A percentile compares a stretch with the other conserved stretches of the same genome.
Evolutionary conservation across 2,888 invertebrate species (phyloP).

Genomic region (Nemapogon koenigi): DNA sequence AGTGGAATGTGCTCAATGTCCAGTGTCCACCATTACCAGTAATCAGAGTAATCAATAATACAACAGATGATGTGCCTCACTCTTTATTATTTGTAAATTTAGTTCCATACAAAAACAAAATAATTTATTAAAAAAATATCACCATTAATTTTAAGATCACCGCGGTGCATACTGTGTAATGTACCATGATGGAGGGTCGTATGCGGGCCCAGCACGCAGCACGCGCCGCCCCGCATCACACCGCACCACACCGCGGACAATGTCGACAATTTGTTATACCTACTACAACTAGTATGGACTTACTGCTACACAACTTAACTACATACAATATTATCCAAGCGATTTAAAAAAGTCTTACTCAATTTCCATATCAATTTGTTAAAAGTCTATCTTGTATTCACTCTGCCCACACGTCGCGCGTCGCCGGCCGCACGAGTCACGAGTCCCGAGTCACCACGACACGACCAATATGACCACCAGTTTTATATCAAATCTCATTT

Average conservation of each 20-base stretch:
- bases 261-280: conserved; percentile 56
- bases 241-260: neutral
- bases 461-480: too few relatives aligned
- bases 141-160: conserved; percentile 23
- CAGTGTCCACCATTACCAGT: too few relatives aligned
- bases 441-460: too few relatives aligned
- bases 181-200: neutral
- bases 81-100: conserved; percentile 63
- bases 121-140: conserved; percentile 58
- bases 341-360: conserved; percentile 62
- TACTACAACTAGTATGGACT: conserved; percentile 60
- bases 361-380: conserved; percentile 60
- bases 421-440: too few relatives aligned
- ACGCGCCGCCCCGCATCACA: neutral
- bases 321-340: conserved; percentile 60
- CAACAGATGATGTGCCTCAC: conserved; percentile 54
- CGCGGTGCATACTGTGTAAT: neutral
- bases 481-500: too few relatives aligned
- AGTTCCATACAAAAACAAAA: conserved; percentile 54
- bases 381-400: conserved; percentile 59
- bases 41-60: too few relatives aligned
- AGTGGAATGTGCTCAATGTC: too few relatives aligned
- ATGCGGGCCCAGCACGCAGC: neutral
- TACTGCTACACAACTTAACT: conserved; percentile 49
- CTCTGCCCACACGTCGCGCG: conserved; percentile 29